phyloP scores from a whole-genome alignment of 2,797 vertebrate genomes.

The Silurus lanzhouensis region DNA sequence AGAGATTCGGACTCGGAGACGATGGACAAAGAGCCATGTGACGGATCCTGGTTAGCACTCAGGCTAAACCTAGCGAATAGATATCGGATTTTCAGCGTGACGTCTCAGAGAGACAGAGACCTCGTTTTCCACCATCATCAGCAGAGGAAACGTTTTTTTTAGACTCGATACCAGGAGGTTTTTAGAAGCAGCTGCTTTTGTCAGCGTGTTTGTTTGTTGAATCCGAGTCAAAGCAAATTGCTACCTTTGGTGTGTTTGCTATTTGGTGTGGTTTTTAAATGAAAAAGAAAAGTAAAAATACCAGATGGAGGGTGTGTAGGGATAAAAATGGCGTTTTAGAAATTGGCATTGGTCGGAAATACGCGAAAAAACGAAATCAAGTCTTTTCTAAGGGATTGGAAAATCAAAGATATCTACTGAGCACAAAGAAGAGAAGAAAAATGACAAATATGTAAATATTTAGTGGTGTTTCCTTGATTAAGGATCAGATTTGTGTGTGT shows the following conservation, averaged over 20 bases:
- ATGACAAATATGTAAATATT: neutral
- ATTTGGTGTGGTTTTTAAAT: neutral
- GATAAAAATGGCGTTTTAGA: neutral
- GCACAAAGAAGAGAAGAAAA: neutral
- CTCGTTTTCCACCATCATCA: neutral
- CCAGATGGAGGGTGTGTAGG: too few species aligned
- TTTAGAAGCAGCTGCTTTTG: too few species aligned
- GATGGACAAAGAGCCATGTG: neutral
- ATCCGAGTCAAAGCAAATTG: neutral
- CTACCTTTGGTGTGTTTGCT: neutral
- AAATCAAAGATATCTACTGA: too few species aligned
- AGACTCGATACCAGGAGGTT: too few species aligned
- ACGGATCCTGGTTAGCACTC: neutral
- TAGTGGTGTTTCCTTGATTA: too few species aligned
- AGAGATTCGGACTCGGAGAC: constrained; percentile 7
- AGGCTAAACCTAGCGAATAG: neutral
- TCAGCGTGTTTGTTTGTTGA: neutral
- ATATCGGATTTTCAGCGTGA: neutral
- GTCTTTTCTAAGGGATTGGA: neutral
- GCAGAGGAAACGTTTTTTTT: neutral
- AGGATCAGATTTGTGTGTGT: too few species aligned
- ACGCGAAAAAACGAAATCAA: neutral
- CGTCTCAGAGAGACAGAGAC: neutral
- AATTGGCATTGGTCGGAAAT: neutral
- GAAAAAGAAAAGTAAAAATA: neutral